Evolutionary conservation across 1,140 invertebrate genomes (phyloP).

Genomic region (Metaphire vulgaris): DNA sequence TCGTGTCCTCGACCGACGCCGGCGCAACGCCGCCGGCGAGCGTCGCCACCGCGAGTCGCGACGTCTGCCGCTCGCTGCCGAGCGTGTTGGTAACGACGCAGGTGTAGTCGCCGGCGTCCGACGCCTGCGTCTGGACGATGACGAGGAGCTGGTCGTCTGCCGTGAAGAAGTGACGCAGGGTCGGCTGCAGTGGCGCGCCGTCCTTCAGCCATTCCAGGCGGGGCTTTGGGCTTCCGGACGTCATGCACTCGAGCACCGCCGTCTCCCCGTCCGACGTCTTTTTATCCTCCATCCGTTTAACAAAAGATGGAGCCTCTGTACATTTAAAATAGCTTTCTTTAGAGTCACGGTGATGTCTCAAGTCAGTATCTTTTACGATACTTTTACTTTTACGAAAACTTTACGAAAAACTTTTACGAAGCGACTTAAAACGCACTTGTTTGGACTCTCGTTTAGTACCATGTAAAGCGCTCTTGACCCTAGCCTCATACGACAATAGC

Average conservation of each 20-base stretch:
- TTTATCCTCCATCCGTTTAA: conserved; percentile 73
- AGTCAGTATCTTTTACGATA: no score
- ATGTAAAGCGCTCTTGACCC: no score
- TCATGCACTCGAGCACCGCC: conserved; percentile 79
- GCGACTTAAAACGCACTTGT: no score
- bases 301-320: conserved; percentile 70
- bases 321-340: neutral
- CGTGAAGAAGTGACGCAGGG: conserved; percentile 72
- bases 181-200: conserved; percentile 61
- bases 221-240: conserved; percentile 75
- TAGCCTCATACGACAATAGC: no score
- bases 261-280: conserved; percentile 69
- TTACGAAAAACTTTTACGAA: no score
- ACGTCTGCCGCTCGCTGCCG: conserved; percentile 60
- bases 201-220: conserved; percentile 84
- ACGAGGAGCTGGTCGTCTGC: conserved; percentile 77
- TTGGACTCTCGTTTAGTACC: no score
- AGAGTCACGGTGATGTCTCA: no score
- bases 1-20: conserved; percentile 59
- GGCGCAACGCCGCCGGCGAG: conserved; percentile 36
- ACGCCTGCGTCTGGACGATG: conserved; percentile 68
- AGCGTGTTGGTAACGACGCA: conserved; percentile 80
- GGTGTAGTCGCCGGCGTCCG: conserved; percentile 76
- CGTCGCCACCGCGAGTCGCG: conserved; percentile 51
- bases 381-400: no score